phyloP scores from a whole-genome alignment of 2,888 invertebrate genomes.

The Orthosia gracilis region DNA sequence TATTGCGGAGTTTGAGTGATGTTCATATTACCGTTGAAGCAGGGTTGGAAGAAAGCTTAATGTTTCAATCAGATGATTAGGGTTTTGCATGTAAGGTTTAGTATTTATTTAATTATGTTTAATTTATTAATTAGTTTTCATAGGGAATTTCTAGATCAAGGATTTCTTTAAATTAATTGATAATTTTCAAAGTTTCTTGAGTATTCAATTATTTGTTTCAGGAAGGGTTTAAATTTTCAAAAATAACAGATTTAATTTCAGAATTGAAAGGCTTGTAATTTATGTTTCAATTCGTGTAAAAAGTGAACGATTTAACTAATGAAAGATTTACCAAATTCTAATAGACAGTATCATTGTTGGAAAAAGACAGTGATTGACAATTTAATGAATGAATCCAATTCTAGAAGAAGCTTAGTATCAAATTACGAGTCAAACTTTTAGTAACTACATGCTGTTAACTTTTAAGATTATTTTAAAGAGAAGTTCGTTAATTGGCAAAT shows the following conservation, averaged over 20 bases:
- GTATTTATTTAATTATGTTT: constrained; percentile 13
- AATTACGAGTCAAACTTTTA: constrained; percentile 41
- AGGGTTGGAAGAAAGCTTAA: constrained; percentile 30
- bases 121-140: neutral
- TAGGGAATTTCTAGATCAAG: neutral
- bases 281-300: neutral
- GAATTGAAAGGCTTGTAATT: too few relatives aligned
- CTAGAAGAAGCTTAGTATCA: constrained; percentile 59
- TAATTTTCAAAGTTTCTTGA: too few relatives aligned
- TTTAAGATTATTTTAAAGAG: constrained; percentile 8
- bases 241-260: too few relatives aligned
- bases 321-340: constrained; percentile 34
- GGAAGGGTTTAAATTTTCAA: too few relatives aligned
- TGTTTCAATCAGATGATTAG: constrained; percentile 29
- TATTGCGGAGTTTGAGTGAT: constrained; percentile 32
- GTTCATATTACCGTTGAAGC: constrained; percentile 53
- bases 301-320: constrained; percentile 20
- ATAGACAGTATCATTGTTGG: constrained; percentile 35
- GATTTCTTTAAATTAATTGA: neutral
- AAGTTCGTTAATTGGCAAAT: constrained; percentile 36
- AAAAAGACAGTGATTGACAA: constrained; percentile 48
- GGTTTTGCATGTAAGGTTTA: constrained; percentile 17
- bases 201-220: too few relatives aligned
- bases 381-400: constrained; percentile 57
- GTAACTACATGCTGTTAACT: constrained; percentile 67